Evolutionary conservation across 2,797 vertebrate species (phyloP), one percentile per base, ranked within the genome.

Genomic region (Gymnocypris eckloni): DNA sequence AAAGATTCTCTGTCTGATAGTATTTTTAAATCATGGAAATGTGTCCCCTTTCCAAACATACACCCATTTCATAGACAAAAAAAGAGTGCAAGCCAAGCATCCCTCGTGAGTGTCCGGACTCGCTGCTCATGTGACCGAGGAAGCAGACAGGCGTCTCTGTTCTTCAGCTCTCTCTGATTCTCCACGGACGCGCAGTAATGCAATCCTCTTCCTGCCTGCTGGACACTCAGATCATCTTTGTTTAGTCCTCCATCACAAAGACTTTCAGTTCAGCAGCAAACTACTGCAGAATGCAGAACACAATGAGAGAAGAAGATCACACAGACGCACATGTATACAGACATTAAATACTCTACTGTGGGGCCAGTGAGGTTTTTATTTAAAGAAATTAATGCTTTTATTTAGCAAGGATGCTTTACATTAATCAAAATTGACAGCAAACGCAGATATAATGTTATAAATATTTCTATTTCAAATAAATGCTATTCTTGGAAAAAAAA

Each of bases 161-260:
- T 75, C 28, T 41, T 52, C 48, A 15, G 39, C 66, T 86, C 67
- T 81, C 83, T 81, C 75, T 41, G 64, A 81, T 77, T 86, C 83
- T 84, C 50, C 28, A 69, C 18, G 45, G 66, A 84, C 59, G 59
- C 66, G 84, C 75, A 88, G 86, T 83, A 89, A 87, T 89, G 66
- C 67, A 85, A 84, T 83, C 86, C 22, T 88, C 86, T 86, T 81
- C 87, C 79, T 88, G 64, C 20, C 83, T 81, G 82, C 78, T 50
- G 85, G 77, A 86, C 54, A 33, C 87, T 76, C 59, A 9, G 78
- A 64, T 78, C 13, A 87, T 45, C 56, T 16, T 41, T 48, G n/a
- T 39, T 56, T 56, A n/a, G n/a, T 39, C 25, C 33, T 54, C 37
- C 66, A n/a, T 61, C 22, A 69, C 41, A 56, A 25, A 33, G 37